These are phyloP conservation scores for Nerophis ophidion DNA, from an alignment of 2,113 vertebrate species.

Conservation along the genomic window DNA sequence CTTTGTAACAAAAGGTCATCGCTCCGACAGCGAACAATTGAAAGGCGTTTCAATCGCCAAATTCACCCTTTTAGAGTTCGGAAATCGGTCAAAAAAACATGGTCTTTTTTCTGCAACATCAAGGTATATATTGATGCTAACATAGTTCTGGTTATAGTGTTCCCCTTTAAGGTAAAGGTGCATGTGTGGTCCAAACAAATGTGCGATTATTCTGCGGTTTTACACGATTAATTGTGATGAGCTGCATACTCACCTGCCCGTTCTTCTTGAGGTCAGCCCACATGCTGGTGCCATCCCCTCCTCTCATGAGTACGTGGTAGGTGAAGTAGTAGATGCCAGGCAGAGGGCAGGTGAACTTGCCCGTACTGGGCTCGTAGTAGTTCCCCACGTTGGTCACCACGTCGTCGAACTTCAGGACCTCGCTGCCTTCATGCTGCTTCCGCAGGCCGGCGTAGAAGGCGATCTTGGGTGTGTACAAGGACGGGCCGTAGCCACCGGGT, in stretches of 20 bases:
- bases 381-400: slow-evolving; percentile 97
- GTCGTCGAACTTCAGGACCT: slow-evolving; percentile 92
- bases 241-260: slow-evolving; percentile 79
- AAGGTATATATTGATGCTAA: too few species aligned
- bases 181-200: too few species aligned
- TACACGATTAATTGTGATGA: too few species aligned
- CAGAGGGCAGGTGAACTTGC: slow-evolving; percentile 94
- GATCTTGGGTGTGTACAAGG: slow-evolving; percentile 88
- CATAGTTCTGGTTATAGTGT: too few species aligned
- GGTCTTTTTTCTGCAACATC: too few species aligned
- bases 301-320: slow-evolving; percentile 95
- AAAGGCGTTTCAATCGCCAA: too few species aligned
- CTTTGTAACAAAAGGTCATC: too few species aligned
- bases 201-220: too few species aligned
- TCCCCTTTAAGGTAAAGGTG: too few species aligned
- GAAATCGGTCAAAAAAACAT: too few species aligned
- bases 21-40: too few species aligned
- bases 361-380: slow-evolving; percentile 92
- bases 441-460: slow-evolving; percentile 93
- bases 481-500: slow-evolving; percentile 80
- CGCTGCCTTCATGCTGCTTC: slow-evolving; percentile 91
- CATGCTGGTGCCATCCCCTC: slow-evolving; percentile 93
- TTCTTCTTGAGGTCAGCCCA: slow-evolving; percentile 96
- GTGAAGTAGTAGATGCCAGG: slow-evolving; percentile 96
- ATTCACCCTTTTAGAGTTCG: too few species aligned